Percentiles rank a stretch among this genome's conserved stretches.
phyloP scores from a whole-genome alignment of 2,888 invertebrate species.

The Campoplex nolae region DNA sequence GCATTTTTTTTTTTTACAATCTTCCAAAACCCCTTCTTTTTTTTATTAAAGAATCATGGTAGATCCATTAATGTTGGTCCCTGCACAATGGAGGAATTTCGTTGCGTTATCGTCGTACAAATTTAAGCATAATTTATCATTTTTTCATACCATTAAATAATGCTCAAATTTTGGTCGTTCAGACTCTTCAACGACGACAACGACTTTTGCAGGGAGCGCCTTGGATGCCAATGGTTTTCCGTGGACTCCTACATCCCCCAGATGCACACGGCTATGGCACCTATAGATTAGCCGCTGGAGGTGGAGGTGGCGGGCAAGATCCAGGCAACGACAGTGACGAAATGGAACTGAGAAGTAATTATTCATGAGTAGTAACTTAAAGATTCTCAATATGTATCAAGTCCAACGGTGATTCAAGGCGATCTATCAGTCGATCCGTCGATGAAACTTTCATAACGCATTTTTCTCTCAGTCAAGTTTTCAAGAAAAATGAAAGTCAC shows the following conservation, averaged over 20 bases:
- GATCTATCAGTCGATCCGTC: too few relatives aligned
- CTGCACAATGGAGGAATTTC: background rate
- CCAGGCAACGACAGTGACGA: slow-evolving; percentile 80
- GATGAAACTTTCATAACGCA: too few relatives aligned
- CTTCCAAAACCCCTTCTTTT: background rate
- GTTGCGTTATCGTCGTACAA: background rate
- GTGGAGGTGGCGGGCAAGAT: slow-evolving; percentile 72
- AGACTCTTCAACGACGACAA: background rate
- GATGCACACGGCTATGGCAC: background rate
- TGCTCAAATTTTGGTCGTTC: background rate
- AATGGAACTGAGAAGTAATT: slow-evolving; percentile 76
- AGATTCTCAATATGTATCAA: background rate
- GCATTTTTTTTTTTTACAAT: background rate
- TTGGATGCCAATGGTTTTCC: slow-evolving; percentile 19
- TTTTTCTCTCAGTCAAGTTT: too few relatives aligned
- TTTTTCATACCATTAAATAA: background rate
- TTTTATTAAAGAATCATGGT: background rate
- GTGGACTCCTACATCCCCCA: slow-evolving; percentile 31
- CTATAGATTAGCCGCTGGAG: slow-evolving; percentile 55
- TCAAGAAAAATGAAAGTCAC: too few relatives aligned
- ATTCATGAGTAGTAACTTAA: background rate
- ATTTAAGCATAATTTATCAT: background rate
- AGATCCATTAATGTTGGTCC: background rate
- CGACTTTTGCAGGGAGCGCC: background rate
- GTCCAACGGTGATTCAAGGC: background rate